These are phyloP conservation scores for Xanthorhoe spadicearia DNA, from an alignment of 2,888 invertebrate genomes.

Conservation along the genomic window DNA sequence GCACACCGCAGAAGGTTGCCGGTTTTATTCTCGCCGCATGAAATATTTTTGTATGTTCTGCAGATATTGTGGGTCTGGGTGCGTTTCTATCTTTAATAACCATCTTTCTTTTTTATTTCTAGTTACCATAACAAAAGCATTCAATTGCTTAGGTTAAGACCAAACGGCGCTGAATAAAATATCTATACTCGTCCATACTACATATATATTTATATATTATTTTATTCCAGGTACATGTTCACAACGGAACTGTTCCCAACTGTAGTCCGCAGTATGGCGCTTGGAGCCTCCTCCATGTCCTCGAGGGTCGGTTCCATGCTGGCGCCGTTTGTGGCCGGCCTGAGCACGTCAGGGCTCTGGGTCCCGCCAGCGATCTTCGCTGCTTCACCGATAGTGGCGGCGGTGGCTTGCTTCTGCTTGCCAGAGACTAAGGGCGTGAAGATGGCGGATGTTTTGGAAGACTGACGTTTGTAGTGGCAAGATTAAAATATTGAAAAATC, in stretches of 20 bases:
- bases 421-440: slow-evolving; percentile 87
- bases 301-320: slow-evolving; percentile 90
- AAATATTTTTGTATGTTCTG: too few relatives aligned
- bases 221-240: slow-evolving; percentile 54
- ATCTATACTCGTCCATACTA: background rate
- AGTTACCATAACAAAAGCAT: too few relatives aligned
- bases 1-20: too few relatives aligned
- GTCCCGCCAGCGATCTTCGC: slow-evolving; percentile 37
- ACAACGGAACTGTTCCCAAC: slow-evolving; percentile 87
- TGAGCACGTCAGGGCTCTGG: slow-evolving; percentile 16
- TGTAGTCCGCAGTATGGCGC: slow-evolving; percentile 82
- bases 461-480: slow-evolving; percentile 1
- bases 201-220: slow-evolving; percentile 1
- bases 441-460: slow-evolving; percentile 26
- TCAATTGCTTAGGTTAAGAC: too few relatives aligned
- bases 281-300: slow-evolving; percentile 90
- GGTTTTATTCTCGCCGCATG: too few relatives aligned
- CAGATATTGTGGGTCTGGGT: too few relatives aligned
- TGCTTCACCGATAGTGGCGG: slow-evolving; percentile 81
- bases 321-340: slow-evolving; percentile 87
- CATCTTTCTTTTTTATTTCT: too few relatives aligned
- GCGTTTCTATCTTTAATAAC: too few relatives aligned
- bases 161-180: too few relatives aligned
- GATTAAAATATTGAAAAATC: too few relatives aligned
- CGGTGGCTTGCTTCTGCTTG: slow-evolving; percentile 83